phyloP scores from a whole-genome alignment of 1,140 invertebrate genomes.

The Dryas iulia region DNA sequence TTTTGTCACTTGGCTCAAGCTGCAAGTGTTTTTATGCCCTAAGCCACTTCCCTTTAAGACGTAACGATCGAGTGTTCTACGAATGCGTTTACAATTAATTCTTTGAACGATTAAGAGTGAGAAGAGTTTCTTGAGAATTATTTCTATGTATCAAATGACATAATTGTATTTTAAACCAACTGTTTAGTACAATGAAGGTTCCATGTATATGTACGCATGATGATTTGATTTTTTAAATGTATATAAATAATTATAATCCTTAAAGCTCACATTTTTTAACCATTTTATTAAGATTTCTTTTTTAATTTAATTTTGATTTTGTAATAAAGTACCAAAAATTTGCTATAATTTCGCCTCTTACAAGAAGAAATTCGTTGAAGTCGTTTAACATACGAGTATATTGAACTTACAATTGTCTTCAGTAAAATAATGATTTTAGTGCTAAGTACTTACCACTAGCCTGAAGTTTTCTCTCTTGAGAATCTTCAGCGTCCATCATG shows the following conservation, averaged over 20 bases:
- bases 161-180: background rate
- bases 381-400: too few species aligned
- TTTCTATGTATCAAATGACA: background rate
- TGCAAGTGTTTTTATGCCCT: background rate
- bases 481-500: constrained; percentile 71
- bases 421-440: too few species aligned
- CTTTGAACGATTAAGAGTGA: constrained; percentile 2
- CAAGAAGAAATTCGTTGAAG: too few species aligned
- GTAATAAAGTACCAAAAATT: too few species aligned
- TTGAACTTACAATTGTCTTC: too few species aligned
- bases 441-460: constrained; percentile 74
- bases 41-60: background rate
- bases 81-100: background rate
- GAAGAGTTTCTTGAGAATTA: background rate
- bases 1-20: background rate
- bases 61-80: constrained; percentile 3
- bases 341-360: too few species aligned
- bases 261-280: too few species aligned
- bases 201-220: too few species aligned
- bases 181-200: background rate
- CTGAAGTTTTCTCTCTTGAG: constrained; percentile 72
- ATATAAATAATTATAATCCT: too few species aligned
- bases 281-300: too few species aligned
- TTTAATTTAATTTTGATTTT: too few species aligned
- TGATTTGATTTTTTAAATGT: too few species aligned